These are phyloP conservation scores for Noctua comes DNA, from an alignment of 2,888 invertebrate species.

Conservation along the genomic window DNA sequence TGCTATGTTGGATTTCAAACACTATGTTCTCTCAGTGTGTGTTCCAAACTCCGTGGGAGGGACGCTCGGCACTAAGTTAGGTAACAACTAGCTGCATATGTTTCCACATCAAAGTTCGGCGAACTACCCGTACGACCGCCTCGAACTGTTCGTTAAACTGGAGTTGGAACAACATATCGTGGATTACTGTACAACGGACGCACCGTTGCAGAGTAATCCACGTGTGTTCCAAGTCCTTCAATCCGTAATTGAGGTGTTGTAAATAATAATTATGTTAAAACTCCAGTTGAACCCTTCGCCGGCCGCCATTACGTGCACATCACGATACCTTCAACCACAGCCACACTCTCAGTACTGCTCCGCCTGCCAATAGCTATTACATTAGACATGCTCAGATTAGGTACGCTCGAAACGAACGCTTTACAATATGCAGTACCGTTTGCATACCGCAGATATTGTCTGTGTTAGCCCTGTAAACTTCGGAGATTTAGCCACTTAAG, in stretches of 20 bases:
- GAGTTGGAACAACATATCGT: conserved; percentile 40
- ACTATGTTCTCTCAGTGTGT: conserved; percentile 14
- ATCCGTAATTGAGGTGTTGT: conserved; percentile 41
- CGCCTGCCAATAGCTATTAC: conserved; percentile 48
- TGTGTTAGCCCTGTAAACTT: conserved; percentile 30
- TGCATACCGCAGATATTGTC: conserved; percentile 45
- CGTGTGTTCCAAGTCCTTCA: conserved; percentile 29
- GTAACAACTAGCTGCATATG: conserved; percentile 59
- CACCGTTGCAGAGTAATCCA: conserved; percentile 17
- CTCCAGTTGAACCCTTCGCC: conserved; percentile 36
- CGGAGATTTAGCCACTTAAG: conserved; percentile 40
- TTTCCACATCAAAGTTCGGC: conserved; percentile 57
- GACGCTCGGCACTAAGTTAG: conserved; percentile 36
- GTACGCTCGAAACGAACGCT: conserved; percentile 53
- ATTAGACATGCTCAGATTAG: conserved; percentile 64
- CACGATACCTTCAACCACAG: conserved; percentile 43
- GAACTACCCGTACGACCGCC: conserved; percentile 23
- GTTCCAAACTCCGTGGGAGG: conserved; percentile 8
- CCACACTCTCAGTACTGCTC: conserved; percentile 26
- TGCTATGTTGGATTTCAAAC: conserved; percentile 47
- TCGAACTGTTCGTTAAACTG: conserved; percentile 39
- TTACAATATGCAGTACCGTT: conserved; percentile 50
- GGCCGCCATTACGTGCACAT: conserved; percentile 43
- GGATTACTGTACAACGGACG: conserved; percentile 16
- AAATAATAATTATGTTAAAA: conserved; percentile 41